These are phyloP conservation scores for Pantala flavescens DNA, from an alignment of 1,140 invertebrate species.

Conservation along the genomic window DNA sequence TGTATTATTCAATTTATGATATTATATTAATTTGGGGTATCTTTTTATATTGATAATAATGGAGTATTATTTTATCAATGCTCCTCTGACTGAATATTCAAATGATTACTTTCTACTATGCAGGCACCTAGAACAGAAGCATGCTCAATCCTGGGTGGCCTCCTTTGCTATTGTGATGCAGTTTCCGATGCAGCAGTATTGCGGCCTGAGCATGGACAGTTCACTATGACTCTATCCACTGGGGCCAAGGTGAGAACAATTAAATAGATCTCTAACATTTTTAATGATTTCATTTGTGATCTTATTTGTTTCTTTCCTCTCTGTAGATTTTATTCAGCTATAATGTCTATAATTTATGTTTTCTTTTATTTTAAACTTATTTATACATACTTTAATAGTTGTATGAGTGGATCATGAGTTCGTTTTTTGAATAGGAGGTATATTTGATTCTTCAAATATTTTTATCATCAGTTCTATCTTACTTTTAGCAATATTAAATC, in stretches of 20 bases:
- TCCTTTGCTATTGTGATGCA: conserved; percentile 70
- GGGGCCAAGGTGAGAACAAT: conserved; percentile 57
- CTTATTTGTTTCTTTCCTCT: conserved; percentile 16
- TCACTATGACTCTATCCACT: conserved; percentile 57
- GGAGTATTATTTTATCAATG: too few species aligned
- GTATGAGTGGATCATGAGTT: too few species aligned
- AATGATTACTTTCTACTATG: conserved; percentile 20
- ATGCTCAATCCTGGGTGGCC: conserved; percentile 76
- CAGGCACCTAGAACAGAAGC: conserved; percentile 81
- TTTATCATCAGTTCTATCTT: too few species aligned
- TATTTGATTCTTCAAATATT: too few species aligned
- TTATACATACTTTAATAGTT: too few species aligned
- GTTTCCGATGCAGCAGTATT: conserved; percentile 68
- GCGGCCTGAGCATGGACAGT: conserved; percentile 58
- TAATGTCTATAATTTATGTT: conserved; percentile 80
- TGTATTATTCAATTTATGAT: conserved; percentile 16
- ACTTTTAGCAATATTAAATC: too few species aligned
- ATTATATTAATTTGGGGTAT: neutral
- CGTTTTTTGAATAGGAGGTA: too few species aligned
- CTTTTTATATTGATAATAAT: too few species aligned
- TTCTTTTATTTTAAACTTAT: conserved; percentile 68
- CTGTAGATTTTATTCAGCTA: conserved; percentile 73
- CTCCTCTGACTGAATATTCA: too few species aligned
- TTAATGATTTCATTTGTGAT: too few species aligned
- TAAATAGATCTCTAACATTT: neutral